A percentile compares a stretch with the other conserved stretches of the same genome.
Evolutionary conservation across 2,113 vertebrate species (phyloP).

Genomic region (Ammodytes dubius): DNA sequence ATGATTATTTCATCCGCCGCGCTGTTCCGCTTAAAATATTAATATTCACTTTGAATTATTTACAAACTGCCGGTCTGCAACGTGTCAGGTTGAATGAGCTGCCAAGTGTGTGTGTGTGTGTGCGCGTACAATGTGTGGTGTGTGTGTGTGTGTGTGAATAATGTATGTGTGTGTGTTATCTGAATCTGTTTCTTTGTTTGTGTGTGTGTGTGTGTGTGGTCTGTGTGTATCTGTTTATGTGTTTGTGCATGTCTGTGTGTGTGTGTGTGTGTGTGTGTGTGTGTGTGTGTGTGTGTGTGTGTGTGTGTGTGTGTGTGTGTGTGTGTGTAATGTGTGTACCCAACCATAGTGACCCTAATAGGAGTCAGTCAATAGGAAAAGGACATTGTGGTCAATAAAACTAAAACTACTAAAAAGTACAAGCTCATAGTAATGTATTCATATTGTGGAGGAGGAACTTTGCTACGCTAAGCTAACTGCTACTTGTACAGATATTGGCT

Average conservation of each 20-base stretch:
- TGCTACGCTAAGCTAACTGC: too few relatives aligned
- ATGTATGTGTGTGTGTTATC: constrained; percentile 4
- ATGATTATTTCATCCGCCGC: constrained; percentile 65
- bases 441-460: background rate
- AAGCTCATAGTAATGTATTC: background rate
- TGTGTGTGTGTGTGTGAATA: constrained; percentile 4
- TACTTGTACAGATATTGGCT: too few relatives aligned
- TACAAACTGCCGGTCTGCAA: constrained; percentile 36
- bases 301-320: background rate
- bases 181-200: background rate
- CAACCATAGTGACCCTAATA: background rate
- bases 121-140: background rate
- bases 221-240: constrained; percentile 14
- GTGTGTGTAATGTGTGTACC: background rate
- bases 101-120: constrained; percentile 25
- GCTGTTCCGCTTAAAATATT: constrained; percentile 72
- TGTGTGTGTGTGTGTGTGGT: constrained; percentile 15
- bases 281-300: constrained; percentile 14
- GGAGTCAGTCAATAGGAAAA: background rate
- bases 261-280: constrained; percentile 12
- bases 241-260: constrained; percentile 1
- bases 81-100: constrained; percentile 42
- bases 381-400: background rate
- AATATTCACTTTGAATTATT: constrained; percentile 75
- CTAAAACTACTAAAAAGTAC: background rate